phyloP scores from a whole-genome alignment of 2,797 vertebrate genomes.

The Graptemys geographica region DNA sequence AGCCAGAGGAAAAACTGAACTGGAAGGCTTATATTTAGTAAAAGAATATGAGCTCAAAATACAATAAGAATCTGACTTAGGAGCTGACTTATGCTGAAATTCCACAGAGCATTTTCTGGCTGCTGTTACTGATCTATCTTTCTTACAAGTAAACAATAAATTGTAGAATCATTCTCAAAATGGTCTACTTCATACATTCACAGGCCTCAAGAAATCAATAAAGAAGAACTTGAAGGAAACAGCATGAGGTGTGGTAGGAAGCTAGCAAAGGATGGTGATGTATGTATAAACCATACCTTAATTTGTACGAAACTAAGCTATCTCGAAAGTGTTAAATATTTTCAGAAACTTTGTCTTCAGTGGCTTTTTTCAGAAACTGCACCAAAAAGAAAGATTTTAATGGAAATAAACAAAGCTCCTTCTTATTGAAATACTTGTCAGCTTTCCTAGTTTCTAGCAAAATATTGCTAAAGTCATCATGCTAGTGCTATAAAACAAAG shows the following conservation, averaged over 20 bases:
- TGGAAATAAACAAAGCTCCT: background rate
- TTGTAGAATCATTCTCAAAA: background rate
- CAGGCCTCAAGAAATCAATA: slow-evolving; percentile 96
- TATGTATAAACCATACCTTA: slow-evolving; percentile 80
- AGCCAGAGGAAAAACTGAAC: background rate
- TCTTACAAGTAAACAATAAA: rapidly evolving
- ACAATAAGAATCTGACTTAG: background rate
- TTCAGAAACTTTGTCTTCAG: background rate
- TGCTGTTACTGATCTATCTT: background rate
- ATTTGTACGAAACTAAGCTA: background rate
- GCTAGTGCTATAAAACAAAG: background rate
- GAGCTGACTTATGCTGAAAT: background rate
- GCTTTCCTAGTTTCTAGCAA: background rate
- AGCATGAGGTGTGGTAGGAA: slow-evolving; percentile 98
- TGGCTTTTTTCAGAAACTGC: background rate
- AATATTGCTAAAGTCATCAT: background rate
- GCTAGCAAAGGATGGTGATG: slow-evolving; percentile 95
- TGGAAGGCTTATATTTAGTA: background rate
- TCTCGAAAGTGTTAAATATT: background rate
- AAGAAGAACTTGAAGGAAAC: slow-evolving; percentile 92
- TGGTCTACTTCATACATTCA: background rate
- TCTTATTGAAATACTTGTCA: background rate
- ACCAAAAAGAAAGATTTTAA: background rate
- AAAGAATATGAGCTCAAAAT: background rate
- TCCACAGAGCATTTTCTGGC: background rate